phyloP scores from a whole-genome alignment of 2,888 invertebrate genomes.

The Caenorhabditis macrosperma region DNA sequence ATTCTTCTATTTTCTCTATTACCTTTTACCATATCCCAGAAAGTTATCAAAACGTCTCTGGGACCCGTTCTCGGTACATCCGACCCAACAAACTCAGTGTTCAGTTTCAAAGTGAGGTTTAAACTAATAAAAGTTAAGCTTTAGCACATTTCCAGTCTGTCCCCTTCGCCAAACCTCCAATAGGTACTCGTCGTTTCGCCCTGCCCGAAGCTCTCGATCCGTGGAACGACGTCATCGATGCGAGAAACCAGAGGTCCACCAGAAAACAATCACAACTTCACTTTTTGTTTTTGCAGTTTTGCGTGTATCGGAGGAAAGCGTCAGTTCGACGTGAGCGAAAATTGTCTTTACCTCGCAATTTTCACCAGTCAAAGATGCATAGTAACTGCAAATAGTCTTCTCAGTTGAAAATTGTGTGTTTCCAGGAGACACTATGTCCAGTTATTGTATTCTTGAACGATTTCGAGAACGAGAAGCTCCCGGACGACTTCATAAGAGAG shows the following conservation, averaged over 20 bases:
- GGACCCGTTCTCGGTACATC: too few species aligned
- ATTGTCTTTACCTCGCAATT: slow-evolving; percentile 53
- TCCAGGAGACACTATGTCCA: slow-evolving; percentile 64
- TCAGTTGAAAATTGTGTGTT: too few species aligned
- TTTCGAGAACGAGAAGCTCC: too few species aligned
- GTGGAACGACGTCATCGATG: slow-evolving; percentile 23
- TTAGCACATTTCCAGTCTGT: background rate
- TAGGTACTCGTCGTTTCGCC: background rate
- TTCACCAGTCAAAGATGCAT: slow-evolving; percentile 50
- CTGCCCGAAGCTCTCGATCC: background rate
- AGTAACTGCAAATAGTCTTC: background rate
- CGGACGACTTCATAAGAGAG: slow-evolving; percentile 63
- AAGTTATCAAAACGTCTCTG: too few species aligned
- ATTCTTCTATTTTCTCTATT: too few species aligned
- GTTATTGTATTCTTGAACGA: slow-evolving; percentile 68
- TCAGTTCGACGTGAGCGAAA: slow-evolving; percentile 21
- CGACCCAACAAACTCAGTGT: background rate
- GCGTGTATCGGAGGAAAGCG: slow-evolving; percentile 28
- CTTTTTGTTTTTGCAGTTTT: background rate
- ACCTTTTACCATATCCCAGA: too few species aligned
- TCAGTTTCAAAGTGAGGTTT: too few species aligned
- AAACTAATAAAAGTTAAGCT: too few species aligned
- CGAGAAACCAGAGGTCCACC: slow-evolving; percentile 32
- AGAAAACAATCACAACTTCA: background rate
- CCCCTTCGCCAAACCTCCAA: slow-evolving; percentile 23